phyloP scores from a whole-genome alignment of 2,113 vertebrate species.

The Camelus bactrianus region DNA sequence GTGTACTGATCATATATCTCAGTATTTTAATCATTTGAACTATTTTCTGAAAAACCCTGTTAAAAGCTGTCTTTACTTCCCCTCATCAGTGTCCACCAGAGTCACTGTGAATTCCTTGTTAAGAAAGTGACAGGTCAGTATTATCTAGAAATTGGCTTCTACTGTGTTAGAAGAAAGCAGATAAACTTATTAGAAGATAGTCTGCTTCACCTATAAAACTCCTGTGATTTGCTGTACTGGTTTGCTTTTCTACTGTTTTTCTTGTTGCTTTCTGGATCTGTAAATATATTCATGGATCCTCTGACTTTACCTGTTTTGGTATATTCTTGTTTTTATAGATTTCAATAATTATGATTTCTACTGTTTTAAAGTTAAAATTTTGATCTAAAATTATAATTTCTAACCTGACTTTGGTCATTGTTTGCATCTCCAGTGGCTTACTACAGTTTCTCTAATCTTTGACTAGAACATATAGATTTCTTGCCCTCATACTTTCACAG shows the following conservation, averaged over 20 bases:
- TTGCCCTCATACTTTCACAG: not conserved
- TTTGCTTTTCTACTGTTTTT: not conserved
- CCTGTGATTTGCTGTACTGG: not conserved
- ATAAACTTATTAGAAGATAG: not conserved
- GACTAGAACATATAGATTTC: not conserved
- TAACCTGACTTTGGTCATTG: not conserved
- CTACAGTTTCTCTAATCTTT: not conserved
- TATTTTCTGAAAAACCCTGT: not conserved
- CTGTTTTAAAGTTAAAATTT: constrained; percentile 1
- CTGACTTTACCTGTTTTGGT: not conserved
- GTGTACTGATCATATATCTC: not conserved
- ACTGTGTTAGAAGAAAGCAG: not conserved
- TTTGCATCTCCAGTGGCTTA: not conserved
- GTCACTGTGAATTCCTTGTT: not conserved
- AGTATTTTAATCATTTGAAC: constrained; percentile 8
- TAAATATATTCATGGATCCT: not conserved
- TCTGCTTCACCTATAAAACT: not conserved
- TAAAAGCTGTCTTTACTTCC: constrained; percentile 11
- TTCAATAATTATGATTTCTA: not conserved
- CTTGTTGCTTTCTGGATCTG: not conserved
- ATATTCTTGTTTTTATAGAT: not conserved
- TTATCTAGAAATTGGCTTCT: constrained; percentile 15
- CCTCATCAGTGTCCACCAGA: not conserved
- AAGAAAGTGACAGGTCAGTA: not conserved
- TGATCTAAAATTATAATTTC: not conserved